Evolutionary conservation across 2,113 vertebrate genomes (phyloP).

Genomic region (Pimephales promelas): DNA sequence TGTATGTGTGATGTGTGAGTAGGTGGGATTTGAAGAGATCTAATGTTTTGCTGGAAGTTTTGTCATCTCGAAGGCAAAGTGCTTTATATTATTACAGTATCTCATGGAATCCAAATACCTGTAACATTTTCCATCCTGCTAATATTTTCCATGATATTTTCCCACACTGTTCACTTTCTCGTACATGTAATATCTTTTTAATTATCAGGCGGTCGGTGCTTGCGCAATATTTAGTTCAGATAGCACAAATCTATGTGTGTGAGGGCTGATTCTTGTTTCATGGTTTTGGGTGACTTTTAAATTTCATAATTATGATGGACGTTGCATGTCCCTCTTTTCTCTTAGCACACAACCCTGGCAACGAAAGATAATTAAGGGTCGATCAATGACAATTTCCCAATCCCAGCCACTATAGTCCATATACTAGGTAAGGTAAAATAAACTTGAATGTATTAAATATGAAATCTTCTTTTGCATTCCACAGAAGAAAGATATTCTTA

Average conservation of each 20-base stretch:
- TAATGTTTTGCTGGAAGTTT: slow-evolving; percentile 75
- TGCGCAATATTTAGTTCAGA: slow-evolving; percentile 68
- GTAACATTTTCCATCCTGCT: slow-evolving; percentile 82
- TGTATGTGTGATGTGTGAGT: slow-evolving; percentile 43
- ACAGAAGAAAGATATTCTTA: not conserved
- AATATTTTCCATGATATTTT: slow-evolving; percentile 85
- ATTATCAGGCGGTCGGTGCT: slow-evolving; percentile 61
- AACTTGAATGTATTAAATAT: not conserved
- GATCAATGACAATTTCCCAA: not conserved
- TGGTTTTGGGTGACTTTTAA: slow-evolving; percentile 48
- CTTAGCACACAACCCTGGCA: not conserved
- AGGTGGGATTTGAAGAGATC: slow-evolving; percentile 63
- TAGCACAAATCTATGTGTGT: slow-evolving; percentile 55
- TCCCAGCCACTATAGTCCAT: not conserved
- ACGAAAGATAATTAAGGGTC: slow-evolving; percentile 13
- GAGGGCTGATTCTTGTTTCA: slow-evolving; percentile 58
- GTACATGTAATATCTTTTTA: slow-evolving; percentile 69
- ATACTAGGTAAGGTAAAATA: not conserved
- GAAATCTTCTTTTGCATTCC: not conserved
- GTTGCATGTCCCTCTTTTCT: slow-evolving; percentile 53
- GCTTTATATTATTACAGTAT: slow-evolving; percentile 78
- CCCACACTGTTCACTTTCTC: slow-evolving; percentile 72
- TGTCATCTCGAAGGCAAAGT: slow-evolving; percentile 74
- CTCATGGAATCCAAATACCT: slow-evolving; percentile 78
- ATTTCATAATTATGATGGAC: slow-evolving; percentile 57